These are phyloP conservation scores for Callocephalon fimbriatum DNA, from an alignment of 2,113 vertebrate genomes.

Conservation along the genomic window DNA sequence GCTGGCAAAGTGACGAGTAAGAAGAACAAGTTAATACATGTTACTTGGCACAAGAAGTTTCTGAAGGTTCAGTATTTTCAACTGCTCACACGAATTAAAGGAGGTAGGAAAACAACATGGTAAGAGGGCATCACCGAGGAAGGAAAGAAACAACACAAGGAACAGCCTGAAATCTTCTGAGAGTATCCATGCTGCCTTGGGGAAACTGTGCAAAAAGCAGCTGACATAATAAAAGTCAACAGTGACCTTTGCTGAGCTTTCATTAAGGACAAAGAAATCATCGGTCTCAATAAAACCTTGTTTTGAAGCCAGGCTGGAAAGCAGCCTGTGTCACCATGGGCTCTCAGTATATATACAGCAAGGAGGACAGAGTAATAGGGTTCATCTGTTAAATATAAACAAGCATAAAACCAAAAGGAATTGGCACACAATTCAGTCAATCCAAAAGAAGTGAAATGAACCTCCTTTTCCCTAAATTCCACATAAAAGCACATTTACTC, in stretches of 20 bases:
- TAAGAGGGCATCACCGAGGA: neutral
- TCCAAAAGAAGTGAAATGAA: neutral
- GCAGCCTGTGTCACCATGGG: neutral
- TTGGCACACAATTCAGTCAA: neutral
- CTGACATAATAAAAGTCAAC: neutral
- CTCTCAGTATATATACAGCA: neutral
- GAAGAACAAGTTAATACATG: neutral
- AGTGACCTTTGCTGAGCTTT: conserved; percentile 23
- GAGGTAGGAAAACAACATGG: neutral
- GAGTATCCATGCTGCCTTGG: neutral
- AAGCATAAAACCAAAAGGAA: neutral
- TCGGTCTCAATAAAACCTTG: neutral
- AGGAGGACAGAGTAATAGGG: neutral
- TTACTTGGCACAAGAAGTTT: neutral
- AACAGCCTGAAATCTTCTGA: neutral
- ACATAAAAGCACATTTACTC: neutral
- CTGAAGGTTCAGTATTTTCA: neutral
- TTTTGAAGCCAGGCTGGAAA: neutral
- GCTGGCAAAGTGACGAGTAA: neutral
- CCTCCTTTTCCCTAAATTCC: neutral
- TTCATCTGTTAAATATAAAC: neutral
- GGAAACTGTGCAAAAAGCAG: conserved; percentile 7
- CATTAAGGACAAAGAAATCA: conserved; percentile 11
- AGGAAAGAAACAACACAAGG: neutral
- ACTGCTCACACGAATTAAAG: neutral